Base-by-base conservation (phyloP, 1,140 invertebrate species). In the Hesperophylax magnus region DNA sequence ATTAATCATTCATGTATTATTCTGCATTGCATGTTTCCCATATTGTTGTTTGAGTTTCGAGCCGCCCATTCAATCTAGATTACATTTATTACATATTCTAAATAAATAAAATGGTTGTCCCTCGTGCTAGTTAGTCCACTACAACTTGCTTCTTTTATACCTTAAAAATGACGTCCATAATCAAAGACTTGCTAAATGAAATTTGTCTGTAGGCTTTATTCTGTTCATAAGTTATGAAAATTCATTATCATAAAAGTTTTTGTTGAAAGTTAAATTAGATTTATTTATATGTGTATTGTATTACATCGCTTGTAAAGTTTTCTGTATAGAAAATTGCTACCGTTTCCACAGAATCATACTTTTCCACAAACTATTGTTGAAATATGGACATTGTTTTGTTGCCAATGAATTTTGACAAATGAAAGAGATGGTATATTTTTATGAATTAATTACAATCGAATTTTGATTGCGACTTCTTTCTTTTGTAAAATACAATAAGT, bases 121-220 rank as follows among this genome's bases (percentile, higher is more conserved):
- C 11, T 47, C 11, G 39, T 14, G 39, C 39, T 47, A 61, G 20
- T 22, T 27, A 61, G 22, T 61, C 22, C 60, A 9, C 20, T 61
- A 61, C 20, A 53, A 18, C 52, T 56, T 72, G 69, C 69, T 72
- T 52, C 56, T 72, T 72, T 20, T 72, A 72, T 72, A 72, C 69
- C 39, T 72, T 72, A 53, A 69, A 53, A 22, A 53, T 72, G 47
- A 72, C 69, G 69, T 72, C 69, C 69, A 72, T 56, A 27, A 27
- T 72, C 27, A n/a, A 72, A 72, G 69, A 54, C 47, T 53, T 47
- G 39, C 39, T 47, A 47, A 47, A 47, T 47, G 9, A 47, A 47
- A 47, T 47, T 47, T 47, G 9, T 47, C 39, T 47, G 39, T 47
- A 47, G 39, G 39, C 11, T 27, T 5, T 27, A 5, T 27, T 47